phyloP scores from a whole-genome alignment of 2,113 vertebrate genomes.

The Saimiri boliviensis region DNA sequence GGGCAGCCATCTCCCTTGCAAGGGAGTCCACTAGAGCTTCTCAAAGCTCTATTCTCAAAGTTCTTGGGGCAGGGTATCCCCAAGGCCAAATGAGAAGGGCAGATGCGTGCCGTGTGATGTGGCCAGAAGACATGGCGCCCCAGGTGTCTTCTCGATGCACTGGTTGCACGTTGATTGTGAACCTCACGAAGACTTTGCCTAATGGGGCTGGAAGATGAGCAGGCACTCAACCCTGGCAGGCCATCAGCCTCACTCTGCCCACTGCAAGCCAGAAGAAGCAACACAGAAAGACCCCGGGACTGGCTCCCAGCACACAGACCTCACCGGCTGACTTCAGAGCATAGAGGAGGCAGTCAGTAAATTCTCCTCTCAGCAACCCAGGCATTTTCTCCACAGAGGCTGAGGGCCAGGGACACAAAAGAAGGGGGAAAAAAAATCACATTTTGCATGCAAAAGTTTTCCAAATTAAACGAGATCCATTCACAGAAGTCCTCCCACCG shows the following conservation, averaged over 20 bases:
- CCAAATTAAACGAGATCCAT: conserved; percentile 84
- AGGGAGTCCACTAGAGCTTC: background rate
- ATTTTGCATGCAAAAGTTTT: conserved; percentile 84
- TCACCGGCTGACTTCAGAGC: conserved; percentile 74
- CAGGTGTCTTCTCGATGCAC: background rate
- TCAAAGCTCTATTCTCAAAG: background rate
- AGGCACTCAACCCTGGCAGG: conserved; percentile 5
- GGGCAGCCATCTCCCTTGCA: background rate
- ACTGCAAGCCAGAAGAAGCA: background rate
- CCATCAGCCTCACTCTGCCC: background rate
- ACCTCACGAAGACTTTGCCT: background rate
- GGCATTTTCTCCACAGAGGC: conserved; percentile 59
- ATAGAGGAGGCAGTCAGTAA: conserved; percentile 76
- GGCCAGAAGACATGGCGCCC: background rate
- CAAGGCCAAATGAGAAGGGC: background rate
- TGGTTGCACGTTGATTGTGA: background rate
- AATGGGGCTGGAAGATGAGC: rapidly evolving
- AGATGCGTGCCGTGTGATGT: rapidly evolving
- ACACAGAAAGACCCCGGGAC: conserved; percentile 63
- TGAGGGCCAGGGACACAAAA: background rate
- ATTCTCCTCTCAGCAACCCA: conserved; percentile 70
- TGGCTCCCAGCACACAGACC: conserved; percentile 71
- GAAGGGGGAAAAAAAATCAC: background rate
- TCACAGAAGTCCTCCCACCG: conserved; percentile 86
- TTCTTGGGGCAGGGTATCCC: background rate